phyloP scores from a whole-genome alignment of 2,888 invertebrate genomes.

The Venustoraphidia nigricollis region DNA sequence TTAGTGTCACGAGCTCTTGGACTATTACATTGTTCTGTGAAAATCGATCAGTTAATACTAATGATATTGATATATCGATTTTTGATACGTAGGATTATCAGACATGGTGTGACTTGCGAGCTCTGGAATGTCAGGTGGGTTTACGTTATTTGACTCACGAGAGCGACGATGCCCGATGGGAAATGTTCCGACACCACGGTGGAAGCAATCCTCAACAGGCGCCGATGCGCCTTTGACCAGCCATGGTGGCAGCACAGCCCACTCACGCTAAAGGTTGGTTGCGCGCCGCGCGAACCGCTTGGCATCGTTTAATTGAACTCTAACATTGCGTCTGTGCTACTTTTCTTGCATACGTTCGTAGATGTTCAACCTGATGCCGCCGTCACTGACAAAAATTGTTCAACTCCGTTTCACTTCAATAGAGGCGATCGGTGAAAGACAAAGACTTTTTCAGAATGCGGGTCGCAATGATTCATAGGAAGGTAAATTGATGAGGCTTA shows the following conservation, averaged over 20 bases:
- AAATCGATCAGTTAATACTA: no score
- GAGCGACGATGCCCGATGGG: constrained; percentile 87
- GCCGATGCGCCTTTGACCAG: constrained; percentile 25
- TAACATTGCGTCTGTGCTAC: neutral
- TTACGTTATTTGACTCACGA: constrained; percentile 80
- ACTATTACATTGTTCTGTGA: no score
- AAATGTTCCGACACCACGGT: constrained; percentile 26
- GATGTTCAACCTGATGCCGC: no score
- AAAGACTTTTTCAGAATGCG: no score
- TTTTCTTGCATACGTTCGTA: no score
- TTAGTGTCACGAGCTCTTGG: no score
- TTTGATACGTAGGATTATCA: constrained; percentile 52
- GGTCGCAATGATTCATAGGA: no score
- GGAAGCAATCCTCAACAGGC: constrained; percentile 4
- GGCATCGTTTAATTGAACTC: constrained; percentile 22
- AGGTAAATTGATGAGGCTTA: no score
- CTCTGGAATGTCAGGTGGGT: constrained; percentile 60
- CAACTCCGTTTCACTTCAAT: no score
- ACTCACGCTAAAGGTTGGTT: constrained; percentile 30
- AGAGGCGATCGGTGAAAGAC: no score
- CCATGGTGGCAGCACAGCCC: constrained; percentile 14
- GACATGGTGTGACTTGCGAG: constrained; percentile 88
- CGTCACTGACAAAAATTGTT: no score
- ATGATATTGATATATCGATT: no score
- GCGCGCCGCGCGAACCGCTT: constrained; percentile 25